Base-by-base conservation (phyloP, 1,140 invertebrate genomes). In the Apolygus lucorum region DNA sequence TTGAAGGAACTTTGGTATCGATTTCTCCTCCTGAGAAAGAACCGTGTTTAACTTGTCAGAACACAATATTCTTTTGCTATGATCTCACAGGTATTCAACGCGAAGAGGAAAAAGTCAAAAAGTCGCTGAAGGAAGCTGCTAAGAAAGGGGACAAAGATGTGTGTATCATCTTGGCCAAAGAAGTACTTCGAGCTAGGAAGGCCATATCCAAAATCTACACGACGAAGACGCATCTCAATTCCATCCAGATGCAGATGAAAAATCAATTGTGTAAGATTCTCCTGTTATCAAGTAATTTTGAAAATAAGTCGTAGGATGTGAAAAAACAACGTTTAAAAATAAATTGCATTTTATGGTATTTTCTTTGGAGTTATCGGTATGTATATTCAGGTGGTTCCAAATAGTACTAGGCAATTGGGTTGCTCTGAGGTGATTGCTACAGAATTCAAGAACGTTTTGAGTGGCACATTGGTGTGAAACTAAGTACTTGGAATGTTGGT, bases 141-240 rank as follows among this genome's bases (percentile, higher is more conserved):
- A 93, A 96, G 75, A 98, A 97, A 79, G 92, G 90, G 71, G 95
- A 99, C 78, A 91, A 90, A 77, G 94, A 96, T 80, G 92, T 96
- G 0, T 98, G 96, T 79, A 85, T 87, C 71, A 91, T 99, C 76
- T 81, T 99, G 28, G 97, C 97, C 2, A 99, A 98, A 78, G 96
- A 98, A 82, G 87, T 99, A 34, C 84, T 99, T 28, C 82, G 91
- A 70, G 91, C 97, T 0, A 83, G 93, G 70, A 96, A 95, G 81
- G 88, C 94, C 0, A 87, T 95, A 26, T 90, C 85, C 74, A 94
- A 96, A 81, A 90, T 99, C 69, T 90, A 97, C 77, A 91, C 92
- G 0, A 93, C 93, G 0, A 98, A 98, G 81, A 95, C 97, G n/a
- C 96, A 99, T 74, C 81, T 99, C 2, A 99, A 96, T 79, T 99